phyloP scores from a whole-genome alignment of 2,797 vertebrate species.

The Trachurus trachurus region DNA sequence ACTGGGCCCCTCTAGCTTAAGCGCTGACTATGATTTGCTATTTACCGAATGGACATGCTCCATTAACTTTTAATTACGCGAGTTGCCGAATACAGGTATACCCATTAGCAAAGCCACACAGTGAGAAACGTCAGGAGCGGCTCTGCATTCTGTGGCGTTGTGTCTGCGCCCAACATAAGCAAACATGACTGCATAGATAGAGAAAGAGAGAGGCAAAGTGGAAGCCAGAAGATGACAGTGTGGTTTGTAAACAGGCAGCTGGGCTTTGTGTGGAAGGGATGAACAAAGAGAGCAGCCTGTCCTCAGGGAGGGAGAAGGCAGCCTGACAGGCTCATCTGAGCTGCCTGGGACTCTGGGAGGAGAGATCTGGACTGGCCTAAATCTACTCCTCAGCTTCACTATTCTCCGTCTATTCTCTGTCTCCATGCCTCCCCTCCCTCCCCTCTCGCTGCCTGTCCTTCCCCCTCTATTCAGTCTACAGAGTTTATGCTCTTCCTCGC shows the following conservation, averaged over 20 bases:
- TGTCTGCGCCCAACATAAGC: constrained; percentile 61
- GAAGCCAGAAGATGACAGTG: constrained; percentile 82
- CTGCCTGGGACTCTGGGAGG: constrained; percentile 85
- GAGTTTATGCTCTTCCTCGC: constrained; percentile 77
- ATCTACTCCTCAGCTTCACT: constrained; percentile 82
- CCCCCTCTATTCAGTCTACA: constrained; percentile 76
- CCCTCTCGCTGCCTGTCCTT: constrained; percentile 70
- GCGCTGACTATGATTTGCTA: constrained; percentile 58
- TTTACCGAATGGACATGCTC: constrained; percentile 66
- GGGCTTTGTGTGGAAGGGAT: constrained; percentile 83
- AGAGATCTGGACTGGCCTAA: constrained; percentile 85
- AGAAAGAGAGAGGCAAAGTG: constrained; percentile 73
- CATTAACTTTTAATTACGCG: constrained; percentile 78
- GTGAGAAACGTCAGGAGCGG: constrained; percentile 56
- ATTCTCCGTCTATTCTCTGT: constrained; percentile 78
- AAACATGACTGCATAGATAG: constrained; percentile 73
- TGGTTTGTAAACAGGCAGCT: constrained; percentile 87
- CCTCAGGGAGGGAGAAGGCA: constrained; percentile 81
- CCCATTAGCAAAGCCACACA: constrained; percentile 49
- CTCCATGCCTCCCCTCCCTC: constrained; percentile 64
- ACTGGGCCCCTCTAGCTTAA: constrained; percentile 42
- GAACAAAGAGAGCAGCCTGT: constrained; percentile 85
- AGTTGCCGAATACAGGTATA: constrained; percentile 63
- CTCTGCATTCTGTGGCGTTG: constrained; percentile 61
- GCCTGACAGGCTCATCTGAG: constrained; percentile 83